Percentiles rank a stretch among this genome's conserved stretches.
phyloP scores from a whole-genome alignment of 30 jellyfish, hydroid and myxozoan species.

The Turritopsis rubra region DNA sequence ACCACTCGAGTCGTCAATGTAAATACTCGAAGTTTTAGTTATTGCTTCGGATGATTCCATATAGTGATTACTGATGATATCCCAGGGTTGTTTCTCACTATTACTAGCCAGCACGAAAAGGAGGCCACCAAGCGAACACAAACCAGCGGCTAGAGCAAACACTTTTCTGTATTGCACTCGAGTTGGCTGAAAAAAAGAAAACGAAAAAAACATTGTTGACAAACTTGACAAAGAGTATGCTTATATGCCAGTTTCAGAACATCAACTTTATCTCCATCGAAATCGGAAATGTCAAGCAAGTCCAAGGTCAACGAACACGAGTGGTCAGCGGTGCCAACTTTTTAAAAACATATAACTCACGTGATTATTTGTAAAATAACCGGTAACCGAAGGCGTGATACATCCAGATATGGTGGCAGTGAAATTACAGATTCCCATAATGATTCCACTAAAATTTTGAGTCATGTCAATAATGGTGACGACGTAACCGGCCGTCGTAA shows the following conservation, averaged over 20 bases:
- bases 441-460: neutral
- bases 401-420: neutral
- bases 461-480: neutral
- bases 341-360: neutral
- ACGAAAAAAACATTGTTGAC: too few relatives aligned
- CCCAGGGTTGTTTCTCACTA: conserved; percentile 65
- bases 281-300: too few relatives aligned
- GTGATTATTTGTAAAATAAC: neutral
- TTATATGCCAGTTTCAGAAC: too few relatives aligned
- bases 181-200: conserved; percentile 47
- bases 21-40: neutral
- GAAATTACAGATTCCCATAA: neutral
- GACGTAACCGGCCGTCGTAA: neutral
- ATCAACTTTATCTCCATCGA: too few relatives aligned
- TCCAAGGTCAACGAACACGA: too few relatives aligned
- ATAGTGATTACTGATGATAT: neutral
- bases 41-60: neutral
- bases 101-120: conserved; percentile 21
- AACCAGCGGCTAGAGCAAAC: conserved; percentile 45
- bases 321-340: too few relatives aligned
- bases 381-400: neutral
- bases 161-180: conserved; percentile 60
- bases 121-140: conserved; percentile 47
- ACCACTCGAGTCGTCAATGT: neutral
- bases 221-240: too few relatives aligned